Percentiles rank a stretch among this genome's conserved stretches.
Evolutionary conservation across 2,888 invertebrate species (phyloP).

Genomic region (Meta bourneti): DNA sequence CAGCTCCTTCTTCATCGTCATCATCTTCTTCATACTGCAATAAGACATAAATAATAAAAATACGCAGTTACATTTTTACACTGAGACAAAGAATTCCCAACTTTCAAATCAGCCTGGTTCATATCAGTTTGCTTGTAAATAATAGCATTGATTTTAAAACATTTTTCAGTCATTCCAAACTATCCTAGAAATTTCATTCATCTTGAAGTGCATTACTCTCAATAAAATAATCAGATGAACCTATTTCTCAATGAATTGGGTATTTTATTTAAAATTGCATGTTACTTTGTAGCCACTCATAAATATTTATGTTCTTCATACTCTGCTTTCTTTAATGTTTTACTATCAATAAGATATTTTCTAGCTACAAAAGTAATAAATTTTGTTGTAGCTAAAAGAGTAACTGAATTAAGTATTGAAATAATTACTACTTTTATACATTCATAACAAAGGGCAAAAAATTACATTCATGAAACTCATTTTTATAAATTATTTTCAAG

Average conservation of each 20-base stretch:
- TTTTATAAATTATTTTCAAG: neutral
- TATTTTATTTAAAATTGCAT: no score
- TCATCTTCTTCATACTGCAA: slow-evolving; percentile 75
- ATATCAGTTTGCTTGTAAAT: neutral
- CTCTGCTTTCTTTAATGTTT: no score
- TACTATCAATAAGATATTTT: no score
- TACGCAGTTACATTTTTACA: neutral
- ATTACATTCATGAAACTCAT: neutral
- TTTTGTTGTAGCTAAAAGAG: no score
- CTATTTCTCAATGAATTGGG: no score
- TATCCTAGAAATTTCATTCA: no score
- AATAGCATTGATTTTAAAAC: neutral
- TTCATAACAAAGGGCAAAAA: neutral
- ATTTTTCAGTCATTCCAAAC: neutral
- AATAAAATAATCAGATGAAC: no score
- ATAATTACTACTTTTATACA: neutral
- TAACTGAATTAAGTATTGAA: neutral
- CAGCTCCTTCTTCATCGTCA: slow-evolving; percentile 87
- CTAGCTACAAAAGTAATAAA: no score
- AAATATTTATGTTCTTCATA: no score
- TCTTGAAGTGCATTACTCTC: no score
- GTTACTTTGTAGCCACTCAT: no score
- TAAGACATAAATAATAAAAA: neutral
- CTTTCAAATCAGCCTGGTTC: neutral
- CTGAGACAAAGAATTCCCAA: neutral